phyloP scores from a whole-genome alignment of 1,140 invertebrate genomes.

The Drosophila ercepeae region DNA sequence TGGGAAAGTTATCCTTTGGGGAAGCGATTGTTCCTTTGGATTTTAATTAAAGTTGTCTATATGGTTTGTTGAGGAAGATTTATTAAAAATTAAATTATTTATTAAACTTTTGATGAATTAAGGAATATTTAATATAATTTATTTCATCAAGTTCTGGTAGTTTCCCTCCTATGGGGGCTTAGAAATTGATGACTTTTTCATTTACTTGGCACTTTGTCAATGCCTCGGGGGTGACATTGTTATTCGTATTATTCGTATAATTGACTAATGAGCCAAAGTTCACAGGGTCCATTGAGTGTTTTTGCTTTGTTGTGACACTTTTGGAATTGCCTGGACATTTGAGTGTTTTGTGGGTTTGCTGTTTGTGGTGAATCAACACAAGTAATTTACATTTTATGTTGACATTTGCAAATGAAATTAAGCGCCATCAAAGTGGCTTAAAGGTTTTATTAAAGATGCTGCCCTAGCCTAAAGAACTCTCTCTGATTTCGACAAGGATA shows the following conservation, averaged over 20 bases:
- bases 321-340: conserved; percentile 6
- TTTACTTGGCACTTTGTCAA: conserved; percentile 33
- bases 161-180: too few relatives aligned
- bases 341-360: conserved; percentile 6
- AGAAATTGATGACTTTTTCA: conserved; percentile 45
- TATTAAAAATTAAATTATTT: not conserved
- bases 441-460: not conserved
- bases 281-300: conserved; percentile 26
- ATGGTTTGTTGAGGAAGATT: not conserved
- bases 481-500: not conserved
- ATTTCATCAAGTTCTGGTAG: not conserved
- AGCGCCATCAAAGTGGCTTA: not conserved
- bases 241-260: conserved; percentile 9
- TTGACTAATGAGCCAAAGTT: conserved; percentile 51
- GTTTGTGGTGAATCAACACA: conserved; percentile 12
- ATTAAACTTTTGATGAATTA: too few relatives aligned
- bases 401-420: not conserved
- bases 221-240: conserved; percentile 6
- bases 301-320: conserved; percentile 22
- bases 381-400: conserved; percentile 9
- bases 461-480: not conserved
- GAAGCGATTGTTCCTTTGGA: not conserved
- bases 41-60: conserved; percentile 23
- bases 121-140: not conserved
- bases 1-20: conserved; percentile 1